Evolutionary conservation across 2,113 vertebrate genomes (phyloP).

Genomic region (Turnix velox): DNA sequence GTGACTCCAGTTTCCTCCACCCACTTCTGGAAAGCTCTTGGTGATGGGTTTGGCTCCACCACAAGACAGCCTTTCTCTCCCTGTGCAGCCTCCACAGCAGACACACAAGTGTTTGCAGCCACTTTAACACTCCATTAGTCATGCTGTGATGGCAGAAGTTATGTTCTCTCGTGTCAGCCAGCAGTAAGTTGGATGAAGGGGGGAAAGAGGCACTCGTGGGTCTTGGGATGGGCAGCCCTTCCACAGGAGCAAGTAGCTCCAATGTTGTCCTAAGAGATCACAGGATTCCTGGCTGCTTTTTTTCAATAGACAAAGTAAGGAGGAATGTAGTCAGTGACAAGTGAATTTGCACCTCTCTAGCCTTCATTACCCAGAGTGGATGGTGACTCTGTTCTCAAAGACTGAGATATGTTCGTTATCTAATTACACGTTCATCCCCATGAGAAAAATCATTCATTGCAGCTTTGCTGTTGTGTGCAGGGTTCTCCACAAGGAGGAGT

Average conservation of each 20-base stretch:
- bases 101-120: background rate
- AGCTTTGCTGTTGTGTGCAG: background rate
- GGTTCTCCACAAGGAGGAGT: background rate
- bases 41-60: background rate
- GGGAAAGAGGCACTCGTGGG: background rate
- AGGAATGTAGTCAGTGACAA: background rate
- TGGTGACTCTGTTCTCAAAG: background rate
- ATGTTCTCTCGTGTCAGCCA: constrained; percentile 20
- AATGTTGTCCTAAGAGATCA: background rate
- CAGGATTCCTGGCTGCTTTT: background rate
- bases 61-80: background rate
- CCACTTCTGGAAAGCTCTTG: background rate
- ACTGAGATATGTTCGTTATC: background rate
- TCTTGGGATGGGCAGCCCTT: background rate
- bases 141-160: constrained; percentile 27
- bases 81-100: constrained; percentile 18
- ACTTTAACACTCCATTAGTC: constrained; percentile 58
- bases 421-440: background rate
- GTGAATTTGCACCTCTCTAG: background rate
- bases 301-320: background rate
- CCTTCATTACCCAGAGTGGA: background rate
- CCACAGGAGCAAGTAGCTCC: background rate
- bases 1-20: background rate
- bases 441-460: background rate
- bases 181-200: constrained; percentile 5